These are phyloP conservation scores for Clanis bilineata DNA, from an alignment of 2,888 invertebrate genomes.

Conservation along the genomic window DNA sequence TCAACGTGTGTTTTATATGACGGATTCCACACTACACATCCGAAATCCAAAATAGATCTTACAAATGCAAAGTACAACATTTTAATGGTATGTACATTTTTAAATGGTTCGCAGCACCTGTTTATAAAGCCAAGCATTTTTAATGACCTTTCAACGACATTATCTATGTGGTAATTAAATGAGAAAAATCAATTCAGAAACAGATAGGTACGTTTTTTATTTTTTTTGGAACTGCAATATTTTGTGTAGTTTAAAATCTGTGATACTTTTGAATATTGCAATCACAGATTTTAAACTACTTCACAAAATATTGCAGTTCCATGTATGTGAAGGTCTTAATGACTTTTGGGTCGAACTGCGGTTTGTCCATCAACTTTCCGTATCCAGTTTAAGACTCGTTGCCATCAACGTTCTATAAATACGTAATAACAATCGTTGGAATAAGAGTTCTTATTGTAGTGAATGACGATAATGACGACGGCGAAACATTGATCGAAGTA, in stretches of 20 bases:
- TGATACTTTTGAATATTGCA: too few species aligned
- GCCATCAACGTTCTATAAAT: neutral
- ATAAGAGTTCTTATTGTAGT: neutral
- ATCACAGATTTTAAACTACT: too few species aligned
- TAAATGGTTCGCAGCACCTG: neutral
- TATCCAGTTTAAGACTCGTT: too few species aligned
- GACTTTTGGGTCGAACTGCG: too few species aligned
- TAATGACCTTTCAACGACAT: neutral
- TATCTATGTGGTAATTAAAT: neutral
- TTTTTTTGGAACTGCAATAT: too few species aligned
- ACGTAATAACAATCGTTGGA: neutral
- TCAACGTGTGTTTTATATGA: neutral
- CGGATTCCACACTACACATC: neutral
- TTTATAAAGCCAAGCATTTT: neutral
- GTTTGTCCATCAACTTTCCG: neutral
- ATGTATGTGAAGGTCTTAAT: too few species aligned
- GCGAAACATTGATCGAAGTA: neutral
- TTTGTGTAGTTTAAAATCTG: too few species aligned
- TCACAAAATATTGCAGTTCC: too few species aligned
- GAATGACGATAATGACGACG: neutral
- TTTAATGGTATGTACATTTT: neutral
- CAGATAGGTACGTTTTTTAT: too few species aligned
- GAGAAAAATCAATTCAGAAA: too few species aligned
- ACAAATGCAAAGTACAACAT: neutral
- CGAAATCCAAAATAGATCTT: neutral